These are phyloP conservation scores for Andrena marginata DNA, from an alignment of 2,888 invertebrate genomes.

Conservation along the genomic window DNA sequence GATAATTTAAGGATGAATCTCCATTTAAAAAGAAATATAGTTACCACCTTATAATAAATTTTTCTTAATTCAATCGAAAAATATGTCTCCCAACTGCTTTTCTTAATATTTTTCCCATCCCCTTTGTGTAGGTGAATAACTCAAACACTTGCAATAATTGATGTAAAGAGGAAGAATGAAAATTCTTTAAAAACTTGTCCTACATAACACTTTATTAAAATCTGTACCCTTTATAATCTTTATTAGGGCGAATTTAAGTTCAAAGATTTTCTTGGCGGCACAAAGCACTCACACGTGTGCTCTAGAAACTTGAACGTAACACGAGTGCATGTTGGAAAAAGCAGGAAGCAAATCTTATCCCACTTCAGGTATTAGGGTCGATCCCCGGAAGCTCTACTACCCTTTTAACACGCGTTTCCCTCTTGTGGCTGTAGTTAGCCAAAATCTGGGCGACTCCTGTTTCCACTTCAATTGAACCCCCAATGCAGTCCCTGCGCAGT, in stretches of 20 bases:
- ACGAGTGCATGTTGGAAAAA: neutral
- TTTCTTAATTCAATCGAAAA: no score
- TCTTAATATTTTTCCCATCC: neutral
- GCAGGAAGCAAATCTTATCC: conserved; percentile 12
- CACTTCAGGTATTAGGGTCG: conserved; percentile 1
- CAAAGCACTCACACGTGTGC: neutral
- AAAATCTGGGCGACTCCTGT: conserved; percentile 33
- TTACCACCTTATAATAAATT: no score
- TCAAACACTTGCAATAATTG: neutral
- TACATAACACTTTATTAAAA: neutral
- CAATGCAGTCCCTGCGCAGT: conserved; percentile 3
- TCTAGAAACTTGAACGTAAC: neutral
- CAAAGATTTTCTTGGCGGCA: neutral
- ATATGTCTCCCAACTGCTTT: no score
- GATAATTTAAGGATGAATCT: no score
- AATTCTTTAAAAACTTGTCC: neutral
- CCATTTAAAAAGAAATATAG: no score
- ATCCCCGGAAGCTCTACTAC: conserved; percentile 41
- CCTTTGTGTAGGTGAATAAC: neutral
- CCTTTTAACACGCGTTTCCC: conserved; percentile 33
- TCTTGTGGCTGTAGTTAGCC: conserved; percentile 38
- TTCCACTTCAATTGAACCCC: conserved; percentile 42
- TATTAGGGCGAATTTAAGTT: neutral
- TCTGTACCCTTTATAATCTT: neutral
- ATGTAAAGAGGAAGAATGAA: neutral